Conservation (phyloP, 2,113 vertebrate species). For the Pseudolaguvia tuberculata region DNA sequence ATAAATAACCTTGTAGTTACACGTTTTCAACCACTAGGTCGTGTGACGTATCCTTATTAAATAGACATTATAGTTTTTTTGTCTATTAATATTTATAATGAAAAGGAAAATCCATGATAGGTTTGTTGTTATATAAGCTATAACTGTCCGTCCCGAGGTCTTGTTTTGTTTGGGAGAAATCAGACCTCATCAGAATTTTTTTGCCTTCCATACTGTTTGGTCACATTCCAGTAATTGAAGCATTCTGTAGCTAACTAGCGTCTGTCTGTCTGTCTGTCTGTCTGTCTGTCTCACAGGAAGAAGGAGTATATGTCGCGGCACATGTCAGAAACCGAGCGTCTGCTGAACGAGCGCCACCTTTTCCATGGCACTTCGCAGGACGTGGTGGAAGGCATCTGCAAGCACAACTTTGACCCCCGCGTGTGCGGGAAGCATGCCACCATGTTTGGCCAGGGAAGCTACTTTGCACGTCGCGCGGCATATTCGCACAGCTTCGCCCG, state of each 20-base stretch:
- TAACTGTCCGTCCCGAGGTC: not conserved
- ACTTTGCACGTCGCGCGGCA: slow-evolving; percentile 93
- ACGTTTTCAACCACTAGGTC: not conserved
- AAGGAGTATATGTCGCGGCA: slow-evolving; percentile 96
- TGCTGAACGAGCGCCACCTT: slow-evolving; percentile 91
- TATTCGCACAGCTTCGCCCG: slow-evolving; percentile 98
- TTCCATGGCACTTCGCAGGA: slow-evolving; percentile 97
- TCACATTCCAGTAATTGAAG: not conserved
- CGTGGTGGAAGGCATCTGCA: slow-evolving; percentile 95
- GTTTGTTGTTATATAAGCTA: not conserved
- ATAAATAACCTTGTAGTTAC: not conserved
- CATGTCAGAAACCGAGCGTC: slow-evolving; percentile 83
- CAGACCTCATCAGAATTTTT: not conserved
- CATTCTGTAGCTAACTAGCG: not conserved
- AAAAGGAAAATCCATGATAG: no score
- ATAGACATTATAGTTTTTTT: no score
- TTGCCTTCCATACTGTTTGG: slow-evolving; percentile 13
- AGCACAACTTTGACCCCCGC: slow-evolving; percentile 98
- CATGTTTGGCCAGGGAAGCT: slow-evolving; percentile 98
- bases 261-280: slow-evolving; percentile 12
- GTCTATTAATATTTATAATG: no score
- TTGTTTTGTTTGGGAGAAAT: not conserved
- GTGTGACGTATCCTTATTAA: no score
- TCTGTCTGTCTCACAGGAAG: slow-evolving; percentile 75
- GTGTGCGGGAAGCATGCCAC: slow-evolving; percentile 97